Conservation (phyloP, 2,888 invertebrate species). For the Cosmia pyralina region DNA sequence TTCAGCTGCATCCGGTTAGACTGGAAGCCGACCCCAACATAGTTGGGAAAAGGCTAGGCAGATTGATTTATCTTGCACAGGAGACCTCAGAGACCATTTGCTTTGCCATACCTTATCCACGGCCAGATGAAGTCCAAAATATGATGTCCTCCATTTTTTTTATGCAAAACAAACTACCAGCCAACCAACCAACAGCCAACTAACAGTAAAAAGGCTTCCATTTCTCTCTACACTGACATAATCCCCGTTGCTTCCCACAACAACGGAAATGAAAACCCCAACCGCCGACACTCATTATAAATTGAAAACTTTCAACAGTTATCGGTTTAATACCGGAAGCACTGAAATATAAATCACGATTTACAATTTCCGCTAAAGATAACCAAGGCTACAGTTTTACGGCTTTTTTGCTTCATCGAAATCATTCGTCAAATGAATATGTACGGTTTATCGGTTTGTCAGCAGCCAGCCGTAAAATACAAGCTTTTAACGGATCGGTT, state of each 20-base stretch:
- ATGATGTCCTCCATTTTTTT: background rate
- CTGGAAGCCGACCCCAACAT: no score
- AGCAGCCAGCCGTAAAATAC: slow-evolving; percentile 1
- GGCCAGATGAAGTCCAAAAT: background rate
- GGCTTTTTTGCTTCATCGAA: slow-evolving; percentile 19
- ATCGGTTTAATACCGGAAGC: slow-evolving; percentile 44
- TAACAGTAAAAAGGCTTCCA: background rate
- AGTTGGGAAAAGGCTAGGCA: no score
- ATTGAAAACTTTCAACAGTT: slow-evolving; percentile 46
- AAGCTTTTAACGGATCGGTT: slow-evolving; percentile 34
- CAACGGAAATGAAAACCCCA: slow-evolving; percentile 29
- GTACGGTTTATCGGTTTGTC: slow-evolving; percentile 16
- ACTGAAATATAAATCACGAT: slow-evolving; percentile 57
- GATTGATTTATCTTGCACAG: no score
- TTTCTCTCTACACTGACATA: background rate
- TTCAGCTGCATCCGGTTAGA: no score
- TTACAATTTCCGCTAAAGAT: slow-evolving; percentile 51
- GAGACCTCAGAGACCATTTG: background rate
- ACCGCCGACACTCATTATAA: slow-evolving; percentile 27
- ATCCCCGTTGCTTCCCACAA: slow-evolving; percentile 10
- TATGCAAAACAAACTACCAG: background rate
- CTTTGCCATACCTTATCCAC: background rate
- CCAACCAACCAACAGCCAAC: no score
- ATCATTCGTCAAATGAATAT: slow-evolving; percentile 33
- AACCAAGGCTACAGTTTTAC: slow-evolving; percentile 33